Evolutionary conservation across 37 sponge, comb jelly and placozoan species (phyloP), one percentile per base, ranked within the genome.

Genomic region (Aphrocallistes beatrix): DNA sequence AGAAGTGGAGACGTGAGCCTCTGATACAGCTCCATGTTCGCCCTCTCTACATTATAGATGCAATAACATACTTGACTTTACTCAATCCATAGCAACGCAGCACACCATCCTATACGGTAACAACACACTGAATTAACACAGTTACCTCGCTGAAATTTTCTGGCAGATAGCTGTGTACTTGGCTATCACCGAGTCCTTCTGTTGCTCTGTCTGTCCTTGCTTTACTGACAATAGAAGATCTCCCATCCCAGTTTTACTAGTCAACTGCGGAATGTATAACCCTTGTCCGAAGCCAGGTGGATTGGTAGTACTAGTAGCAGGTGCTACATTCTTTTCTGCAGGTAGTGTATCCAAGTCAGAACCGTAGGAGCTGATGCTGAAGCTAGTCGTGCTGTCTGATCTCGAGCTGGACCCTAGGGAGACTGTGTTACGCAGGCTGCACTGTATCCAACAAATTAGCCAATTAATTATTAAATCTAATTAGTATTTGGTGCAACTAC

Each of bases 271-370:
- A 3, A 60, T 3, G n/a, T 60, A 60, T 13, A 60, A 13, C 10
- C 75, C 75, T 13, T 60, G 75, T 60, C 75, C 75, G 75, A 60
- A 60, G 28, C 75, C 75, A 28, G 75, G 3, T 32, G 75, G 75
- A 30, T 30, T 60, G 34, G 75, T 60, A 60, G 75, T 60, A 30
- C 75, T 60, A 28, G 75, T 60, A 3, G 75, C 75, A 6, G 75
- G 75, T 30, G n/a, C n/a, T 28, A 60, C 75, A 60, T 60, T 60
- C 75, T 13, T 60, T 60, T 60, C 75, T 28, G 6, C 3, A 19
- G n/a, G 3, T 25, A 1, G 3, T 1, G 75, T 60, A 21, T 60
- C 75, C 34, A 60, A 25, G 75, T 60, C 75, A 13, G 75, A 60
- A 30, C 75, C 75, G 34, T 60, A 60, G 34, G 75, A 32, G 34